Evolutionary conservation across 2,113 vertebrate species (phyloP).

Genomic region (Neotragus moschatus): DNA sequence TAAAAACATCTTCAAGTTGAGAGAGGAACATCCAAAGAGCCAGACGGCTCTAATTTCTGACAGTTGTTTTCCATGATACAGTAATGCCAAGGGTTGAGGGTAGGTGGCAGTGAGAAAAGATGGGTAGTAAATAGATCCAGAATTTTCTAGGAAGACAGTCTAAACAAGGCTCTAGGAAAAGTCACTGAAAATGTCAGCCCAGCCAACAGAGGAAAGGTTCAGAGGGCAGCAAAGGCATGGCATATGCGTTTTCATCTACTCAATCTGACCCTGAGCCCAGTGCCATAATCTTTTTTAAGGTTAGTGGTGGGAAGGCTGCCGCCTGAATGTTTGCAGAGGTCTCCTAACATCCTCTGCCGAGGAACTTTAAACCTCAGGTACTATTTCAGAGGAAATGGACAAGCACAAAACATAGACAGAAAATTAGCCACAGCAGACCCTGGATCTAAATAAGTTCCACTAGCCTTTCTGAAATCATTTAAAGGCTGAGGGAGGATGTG

Average conservation of each 20-base stretch:
- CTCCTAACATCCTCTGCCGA: slow-evolving; percentile 82
- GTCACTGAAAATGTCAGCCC: slow-evolving; percentile 80
- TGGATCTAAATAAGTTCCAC: slow-evolving; percentile 82
- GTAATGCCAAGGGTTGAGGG: not conserved
- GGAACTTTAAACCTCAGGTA: slow-evolving; percentile 88
- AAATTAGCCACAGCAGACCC: slow-evolving; percentile 84
- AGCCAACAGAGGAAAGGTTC: slow-evolving; percentile 80
- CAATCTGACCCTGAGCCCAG: slow-evolving; percentile 79
- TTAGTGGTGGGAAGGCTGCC: slow-evolving; percentile 79
- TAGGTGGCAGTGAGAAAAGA: not conserved
- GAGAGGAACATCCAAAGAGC: not conserved
- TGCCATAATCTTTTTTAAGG: slow-evolving; percentile 83
- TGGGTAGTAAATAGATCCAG: slow-evolving; percentile 67
- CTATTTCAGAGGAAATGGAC: slow-evolving; percentile 86
- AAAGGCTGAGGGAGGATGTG: slow-evolving; percentile 59
- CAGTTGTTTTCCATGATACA: slow-evolving; percentile 41
- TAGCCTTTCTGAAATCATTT: slow-evolving; percentile 85
- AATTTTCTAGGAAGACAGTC: slow-evolving; percentile 77
- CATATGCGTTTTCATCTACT: slow-evolving; percentile 80
- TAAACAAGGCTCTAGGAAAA: slow-evolving; percentile 79
- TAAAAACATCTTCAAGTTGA: not conserved
- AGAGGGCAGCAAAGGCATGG: slow-evolving; percentile 72
- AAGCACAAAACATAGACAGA: slow-evolving; percentile 86
- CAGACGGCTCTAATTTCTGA: slow-evolving; percentile 18
- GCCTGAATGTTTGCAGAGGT: slow-evolving; percentile 82